Percentiles rank a stretch among this genome's conserved stretches.
These are phyloP conservation scores for Morone chrysops DNA, from an alignment of 2,113 vertebrate species.

Conservation along the genomic window DNA sequence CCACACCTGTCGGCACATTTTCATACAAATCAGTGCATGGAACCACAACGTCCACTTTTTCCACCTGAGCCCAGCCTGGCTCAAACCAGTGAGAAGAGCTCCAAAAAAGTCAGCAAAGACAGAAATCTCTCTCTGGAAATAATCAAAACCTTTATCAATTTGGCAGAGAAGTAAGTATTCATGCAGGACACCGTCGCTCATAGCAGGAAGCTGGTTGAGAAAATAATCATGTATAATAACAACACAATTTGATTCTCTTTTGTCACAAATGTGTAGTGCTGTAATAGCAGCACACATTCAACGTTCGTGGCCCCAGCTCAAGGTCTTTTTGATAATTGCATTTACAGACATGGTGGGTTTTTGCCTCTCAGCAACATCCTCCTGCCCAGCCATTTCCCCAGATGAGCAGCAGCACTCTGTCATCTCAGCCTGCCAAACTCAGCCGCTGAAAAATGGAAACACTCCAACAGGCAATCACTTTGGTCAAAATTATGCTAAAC, in stretches of 20 bases:
- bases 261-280: constrained; percentile 32
- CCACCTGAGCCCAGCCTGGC: not conserved
- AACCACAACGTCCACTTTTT: not conserved
- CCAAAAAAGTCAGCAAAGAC: not conserved
- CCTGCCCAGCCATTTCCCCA: constrained; percentile 61
- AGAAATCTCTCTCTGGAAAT: not conserved
- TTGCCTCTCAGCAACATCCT: constrained; percentile 65
- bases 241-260: constrained; percentile 10
- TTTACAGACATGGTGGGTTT: constrained; percentile 69
- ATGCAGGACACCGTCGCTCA: not conserved
- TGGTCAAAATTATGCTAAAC: constrained; percentile 54
- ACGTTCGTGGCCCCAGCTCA: constrained; percentile 38
- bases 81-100: constrained; percentile 6
- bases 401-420: constrained; percentile 70
- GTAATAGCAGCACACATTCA: constrained; percentile 24
- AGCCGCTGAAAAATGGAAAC: constrained; percentile 54
- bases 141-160: not conserved
- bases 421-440: constrained; percentile 66
- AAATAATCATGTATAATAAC: constrained; percentile 8
- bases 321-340: constrained; percentile 69
- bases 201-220: not conserved
- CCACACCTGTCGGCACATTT: too few relatives aligned
- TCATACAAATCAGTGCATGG: too few relatives aligned
- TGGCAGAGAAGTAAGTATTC: not conserved
- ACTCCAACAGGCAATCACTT: constrained; percentile 48